Percentiles rank a stretch among this genome's conserved stretches.
Evolutionary conservation across 2,113 vertebrate genomes (phyloP).

Genomic region (Lethenteron camtschaticum): DNA sequence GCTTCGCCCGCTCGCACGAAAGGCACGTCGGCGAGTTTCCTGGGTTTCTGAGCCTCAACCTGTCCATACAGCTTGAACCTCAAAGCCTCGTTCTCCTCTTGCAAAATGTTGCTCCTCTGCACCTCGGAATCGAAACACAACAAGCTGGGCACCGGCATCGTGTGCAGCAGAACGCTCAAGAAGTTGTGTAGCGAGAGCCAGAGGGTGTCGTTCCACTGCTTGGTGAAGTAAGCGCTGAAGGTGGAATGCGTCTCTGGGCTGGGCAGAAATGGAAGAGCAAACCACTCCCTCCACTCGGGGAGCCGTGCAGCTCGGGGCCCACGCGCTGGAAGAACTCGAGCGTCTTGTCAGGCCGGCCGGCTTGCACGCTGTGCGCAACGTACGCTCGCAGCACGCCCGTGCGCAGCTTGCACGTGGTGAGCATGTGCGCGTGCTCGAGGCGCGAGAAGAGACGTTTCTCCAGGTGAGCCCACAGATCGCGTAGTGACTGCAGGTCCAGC

Average conservation of each 20-base stretch:
- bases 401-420: conserved; percentile 67
- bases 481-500: conserved; percentile 46
- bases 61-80: conserved; percentile 27
- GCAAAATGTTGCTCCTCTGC: conserved; percentile 38
- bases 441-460: conserved; percentile 65
- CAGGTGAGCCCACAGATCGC: conserved; percentile 77
- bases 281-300: conserved; percentile 93
- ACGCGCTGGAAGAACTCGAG: conserved; percentile 90
- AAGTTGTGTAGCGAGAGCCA: conserved; percentile 93
- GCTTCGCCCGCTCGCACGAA: too few species aligned
- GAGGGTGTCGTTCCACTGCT: conserved; percentile 87
- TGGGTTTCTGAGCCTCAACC: too few species aligned
- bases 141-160: conserved; percentile 77
- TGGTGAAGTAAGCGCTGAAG: conserved; percentile 70
- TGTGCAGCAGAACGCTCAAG: conserved; percentile 80
- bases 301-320: conserved; percentile 59
- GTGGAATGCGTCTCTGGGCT: conserved; percentile 53
- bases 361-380: conserved; percentile 52
- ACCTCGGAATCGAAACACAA: conserved; percentile 73
- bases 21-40: too few species aligned
- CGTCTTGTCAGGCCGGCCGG: conserved; percentile 48
- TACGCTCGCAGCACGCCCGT: conserved; percentile 82
- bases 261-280: conserved; percentile 59
- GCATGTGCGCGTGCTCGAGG: conserved; percentile 54
- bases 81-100: conserved; percentile 67